Evolutionary conservation across 2,797 vertebrate genomes (phyloP).

Genomic region (Myotis vivesi): DNA sequence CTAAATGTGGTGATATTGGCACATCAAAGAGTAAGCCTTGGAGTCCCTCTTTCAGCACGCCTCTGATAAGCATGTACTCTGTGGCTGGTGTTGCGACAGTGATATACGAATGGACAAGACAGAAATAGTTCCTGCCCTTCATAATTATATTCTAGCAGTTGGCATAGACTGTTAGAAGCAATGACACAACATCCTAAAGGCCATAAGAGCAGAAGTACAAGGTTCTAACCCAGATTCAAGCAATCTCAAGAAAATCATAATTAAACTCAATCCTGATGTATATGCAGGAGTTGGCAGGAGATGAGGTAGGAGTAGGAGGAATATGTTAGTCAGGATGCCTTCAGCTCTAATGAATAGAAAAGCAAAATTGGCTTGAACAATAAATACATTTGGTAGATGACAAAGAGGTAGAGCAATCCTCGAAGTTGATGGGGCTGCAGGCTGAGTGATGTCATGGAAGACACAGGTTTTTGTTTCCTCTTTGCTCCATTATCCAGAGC

Average conservation of each 20-base stretch:
- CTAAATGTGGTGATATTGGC: fast-evolving
- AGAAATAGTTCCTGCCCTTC: neutral
- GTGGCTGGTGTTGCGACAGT: neutral
- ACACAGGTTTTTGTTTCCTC: neutral
- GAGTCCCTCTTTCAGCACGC: neutral
- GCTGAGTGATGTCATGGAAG: neutral
- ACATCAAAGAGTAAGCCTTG: neutral
- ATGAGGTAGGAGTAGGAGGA: fast-evolving
- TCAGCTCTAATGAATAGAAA: neutral
- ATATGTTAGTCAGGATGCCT: neutral
- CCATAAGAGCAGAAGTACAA: neutral
- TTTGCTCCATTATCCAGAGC: neutral
- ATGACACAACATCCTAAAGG: too few species aligned
- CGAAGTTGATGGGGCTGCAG: neutral
- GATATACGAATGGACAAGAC: neutral
- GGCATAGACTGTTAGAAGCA: neutral
- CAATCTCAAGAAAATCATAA: neutral
- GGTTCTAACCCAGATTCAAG: neutral
- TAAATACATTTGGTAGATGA: neutral
- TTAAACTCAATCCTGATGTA: neutral
- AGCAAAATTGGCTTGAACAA: neutral
- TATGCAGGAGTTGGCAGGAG: neutral
- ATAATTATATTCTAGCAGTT: neutral
- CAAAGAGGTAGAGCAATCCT: neutral
- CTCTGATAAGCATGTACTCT: neutral